Base-by-base conservation (phyloP, 1,140 invertebrate species). In the Aplysia californica region DNA sequence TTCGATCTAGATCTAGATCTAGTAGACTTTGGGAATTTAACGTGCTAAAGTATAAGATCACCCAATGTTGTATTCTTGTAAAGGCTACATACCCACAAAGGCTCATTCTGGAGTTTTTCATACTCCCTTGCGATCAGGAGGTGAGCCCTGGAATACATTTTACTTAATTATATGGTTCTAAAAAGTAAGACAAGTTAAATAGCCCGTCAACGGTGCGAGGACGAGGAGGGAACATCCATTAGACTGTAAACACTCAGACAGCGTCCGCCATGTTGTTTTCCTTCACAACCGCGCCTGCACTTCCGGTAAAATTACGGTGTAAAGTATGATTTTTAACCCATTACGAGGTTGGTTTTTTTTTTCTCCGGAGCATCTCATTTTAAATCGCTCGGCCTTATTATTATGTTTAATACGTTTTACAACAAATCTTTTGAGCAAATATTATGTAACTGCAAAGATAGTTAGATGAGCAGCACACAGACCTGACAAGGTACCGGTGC, bases 81-180 rank as follows among this genome's bases (percentile, higher is more conserved):
- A 50, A n/a, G n/a, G n/a, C n/a, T 44, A 77, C 82, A 71, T 82
- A 87, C 86, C 86, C 85, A 87, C 39, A 84, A 84, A 50, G 69
- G 56, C 50, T 83, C 75, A 35, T 80, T 70, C 56, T 75, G 38
- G n/a, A 88, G 76, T 41, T 81, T 82, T 72, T 86, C 77, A 61
- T 80, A 80, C 72, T 88, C 87, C 70, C 75, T 83, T 64, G 86
- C 83, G 76, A 88, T 87, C 29, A 88, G 64, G 29, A 87, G 79
- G 82, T 87, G 85, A 29, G 87, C 83, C 79, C 86, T 82, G 26
- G 87, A 88, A 75, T 79, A 85, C 84, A 88, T 88, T 21, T 6
- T 79, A 31, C 50, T 20, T 5, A 31, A 21, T 4, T 33, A 36
- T 44, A n/a, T n/a, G 29, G 21, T 21, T 74, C 65, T 75, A 59